Evolutionary conservation across 2,113 vertebrate genomes (phyloP).

Genomic region (Mohoua ochrocephala): DNA sequence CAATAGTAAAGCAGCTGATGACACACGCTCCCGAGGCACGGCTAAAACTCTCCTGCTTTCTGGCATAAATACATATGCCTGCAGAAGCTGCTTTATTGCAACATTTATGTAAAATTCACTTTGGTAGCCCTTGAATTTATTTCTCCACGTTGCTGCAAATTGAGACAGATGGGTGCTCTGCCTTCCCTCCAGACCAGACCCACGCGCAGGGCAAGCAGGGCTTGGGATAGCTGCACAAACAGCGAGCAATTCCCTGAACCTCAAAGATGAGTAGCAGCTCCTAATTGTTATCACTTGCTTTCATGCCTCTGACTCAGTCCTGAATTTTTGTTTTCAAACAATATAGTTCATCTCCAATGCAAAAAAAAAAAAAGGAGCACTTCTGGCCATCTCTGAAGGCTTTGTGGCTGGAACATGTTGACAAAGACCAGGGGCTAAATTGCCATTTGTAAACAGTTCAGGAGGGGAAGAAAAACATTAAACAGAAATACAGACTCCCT

Average conservation of each 20-base stretch:
- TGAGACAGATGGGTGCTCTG: background rate
- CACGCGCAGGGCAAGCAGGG: background rate
- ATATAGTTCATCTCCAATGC: background rate
- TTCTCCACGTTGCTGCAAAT: background rate
- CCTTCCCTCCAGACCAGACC: background rate
- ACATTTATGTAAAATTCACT: background rate
- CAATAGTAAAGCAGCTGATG: background rate
- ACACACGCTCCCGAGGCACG: fast-evolving
- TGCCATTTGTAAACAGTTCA: background rate
- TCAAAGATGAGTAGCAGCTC: background rate
- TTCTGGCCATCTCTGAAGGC: background rate
- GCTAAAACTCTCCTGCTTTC: background rate
- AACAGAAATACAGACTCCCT: background rate
- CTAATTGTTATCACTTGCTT: background rate
- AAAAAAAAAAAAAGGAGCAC: background rate
- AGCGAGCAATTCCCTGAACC: background rate
- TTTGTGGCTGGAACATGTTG: background rate
- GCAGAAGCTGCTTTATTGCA: background rate
- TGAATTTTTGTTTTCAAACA: background rate
- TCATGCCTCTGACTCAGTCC: background rate
- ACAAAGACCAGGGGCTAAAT: background rate
- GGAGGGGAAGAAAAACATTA: background rate
- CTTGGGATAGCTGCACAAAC: background rate
- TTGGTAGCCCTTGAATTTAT: background rate
- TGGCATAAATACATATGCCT: background rate